These are phyloP conservation scores for Drosophila burlai DNA, from an alignment of 1,140 invertebrate genomes.

Conservation along the genomic window DNA sequence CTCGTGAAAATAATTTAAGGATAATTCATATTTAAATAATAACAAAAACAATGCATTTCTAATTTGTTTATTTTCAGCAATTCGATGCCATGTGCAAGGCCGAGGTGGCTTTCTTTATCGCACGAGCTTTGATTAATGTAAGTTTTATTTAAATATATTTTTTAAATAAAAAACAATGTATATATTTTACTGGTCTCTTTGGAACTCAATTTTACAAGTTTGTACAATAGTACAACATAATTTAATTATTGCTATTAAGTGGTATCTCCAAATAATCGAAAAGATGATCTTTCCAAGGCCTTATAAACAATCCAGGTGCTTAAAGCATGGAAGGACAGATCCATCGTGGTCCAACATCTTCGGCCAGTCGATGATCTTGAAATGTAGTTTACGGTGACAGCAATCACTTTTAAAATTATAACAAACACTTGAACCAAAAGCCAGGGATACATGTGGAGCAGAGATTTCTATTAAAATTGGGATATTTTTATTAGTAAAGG, in stretches of 20 bases:
- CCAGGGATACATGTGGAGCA: slow-evolving; percentile 22
- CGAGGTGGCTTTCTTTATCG: slow-evolving; percentile 90
- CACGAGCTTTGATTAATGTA: slow-evolving; percentile 89
- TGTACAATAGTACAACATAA: too few species aligned
- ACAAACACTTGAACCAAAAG: not conserved
- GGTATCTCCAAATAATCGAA: not conserved
- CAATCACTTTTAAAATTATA: not conserved
- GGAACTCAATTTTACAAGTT: too few species aligned
- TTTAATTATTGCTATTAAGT: not conserved
- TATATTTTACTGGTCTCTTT: too few species aligned
- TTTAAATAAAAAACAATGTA: too few species aligned
- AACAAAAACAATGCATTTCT: slow-evolving; percentile 8
- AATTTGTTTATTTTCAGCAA: slow-evolving; percentile 87
- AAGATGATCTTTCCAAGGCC: not conserved
- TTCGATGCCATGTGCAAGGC: slow-evolving; percentile 91
- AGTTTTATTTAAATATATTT: slow-evolving; percentile 70
- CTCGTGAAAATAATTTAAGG: slow-evolving; percentile 16
- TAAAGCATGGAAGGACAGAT: not conserved
- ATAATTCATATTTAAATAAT: slow-evolving; percentile 30
- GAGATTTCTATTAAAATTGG: not conserved
- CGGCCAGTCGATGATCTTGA: too few species aligned
- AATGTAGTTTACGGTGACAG: not conserved
- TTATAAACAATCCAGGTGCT: not conserved
- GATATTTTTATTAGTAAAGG: not conserved
- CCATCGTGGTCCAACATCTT: not conserved